Evolutionary conservation across 2,113 vertebrate genomes (phyloP).

Genomic region (Furnarius figulus): DNA sequence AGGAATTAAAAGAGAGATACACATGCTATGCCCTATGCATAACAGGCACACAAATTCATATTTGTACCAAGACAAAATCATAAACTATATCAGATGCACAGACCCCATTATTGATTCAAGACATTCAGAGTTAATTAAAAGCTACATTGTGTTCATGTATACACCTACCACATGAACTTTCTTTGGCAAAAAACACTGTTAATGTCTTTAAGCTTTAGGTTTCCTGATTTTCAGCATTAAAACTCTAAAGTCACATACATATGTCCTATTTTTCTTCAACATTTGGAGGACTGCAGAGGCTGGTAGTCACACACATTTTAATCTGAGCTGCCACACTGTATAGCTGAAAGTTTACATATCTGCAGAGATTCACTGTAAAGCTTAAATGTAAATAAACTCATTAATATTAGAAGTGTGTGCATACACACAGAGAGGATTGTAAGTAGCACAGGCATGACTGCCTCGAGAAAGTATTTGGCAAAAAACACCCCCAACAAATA

Average conservation of each 20-base stretch:
- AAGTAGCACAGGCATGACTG: neutral
- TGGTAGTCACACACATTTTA: neutral
- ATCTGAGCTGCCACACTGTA: neutral
- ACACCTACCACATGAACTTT: neutral
- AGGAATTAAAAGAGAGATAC: neutral
- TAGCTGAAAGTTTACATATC: neutral
- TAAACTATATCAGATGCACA: neutral
- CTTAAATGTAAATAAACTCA: neutral
- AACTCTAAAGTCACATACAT: neutral
- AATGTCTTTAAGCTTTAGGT: neutral
- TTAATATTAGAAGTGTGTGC: neutral
- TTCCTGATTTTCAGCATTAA: neutral
- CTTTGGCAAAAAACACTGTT: neutral
- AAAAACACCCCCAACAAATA: neutral
- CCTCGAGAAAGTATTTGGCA: neutral
- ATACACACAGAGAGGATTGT: neutral
- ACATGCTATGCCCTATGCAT: neutral
- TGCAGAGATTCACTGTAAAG: neutral
- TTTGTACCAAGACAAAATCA: neutral
- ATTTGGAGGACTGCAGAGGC: neutral
- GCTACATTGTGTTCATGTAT: neutral
- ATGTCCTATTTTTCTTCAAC: neutral
- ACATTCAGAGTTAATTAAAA: neutral
- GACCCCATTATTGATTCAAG: neutral
- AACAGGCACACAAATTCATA: neutral